Evolutionary conservation across 2,113 vertebrate genomes (phyloP), one percentile per base, ranked within the genome.

Genomic region (Calyptommatus sinebrachiatus): DNA sequence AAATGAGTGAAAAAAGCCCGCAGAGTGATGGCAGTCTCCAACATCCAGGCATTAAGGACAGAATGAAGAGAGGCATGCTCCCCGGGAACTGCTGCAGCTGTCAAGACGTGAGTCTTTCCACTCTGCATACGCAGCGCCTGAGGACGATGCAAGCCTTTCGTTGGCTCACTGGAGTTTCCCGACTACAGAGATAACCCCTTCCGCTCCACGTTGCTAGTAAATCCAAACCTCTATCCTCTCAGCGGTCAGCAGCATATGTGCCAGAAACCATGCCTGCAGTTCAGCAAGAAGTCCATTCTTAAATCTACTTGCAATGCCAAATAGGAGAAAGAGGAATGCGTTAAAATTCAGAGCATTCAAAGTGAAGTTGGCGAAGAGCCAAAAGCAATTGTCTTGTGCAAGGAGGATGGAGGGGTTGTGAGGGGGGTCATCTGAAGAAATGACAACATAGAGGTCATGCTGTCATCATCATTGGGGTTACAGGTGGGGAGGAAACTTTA

Each of bases 131-230:
- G 61, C 88, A 86, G 86, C 50, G 45, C 89, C 86, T 80, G 21
- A 5, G 78, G 87, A 87, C 86, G 60, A 80, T 76, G 86, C 80
- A 73, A 76, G 77, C 76, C 83, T 87, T 84, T 83, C 3, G 78
- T 77, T 81, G 83, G 77, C 72, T 83, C 24, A 16, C 57, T 76
- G 72, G 82, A 75, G 65, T 79, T 81, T 75, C 71, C 77, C 72
- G 5, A 46, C 16, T 57, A 57, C 0, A 26, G 29, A 1, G 0
- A 29, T 91, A 90, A 91, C 91, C 88, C 91, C 69, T 91, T 89
- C 89, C 63, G 24, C 18, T 77, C 89, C 86, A 6, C 0, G 2
- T 76, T 69, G 85, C 20, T 57, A 53, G 75, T 71, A 24, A 0
- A 67, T 61, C 46, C 50, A 79, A 31, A 46, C 71, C 28, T 60